Evolutionary conservation across 2,797 vertebrate genomes (phyloP).

Genomic region (Sandelia bainsii): DNA sequence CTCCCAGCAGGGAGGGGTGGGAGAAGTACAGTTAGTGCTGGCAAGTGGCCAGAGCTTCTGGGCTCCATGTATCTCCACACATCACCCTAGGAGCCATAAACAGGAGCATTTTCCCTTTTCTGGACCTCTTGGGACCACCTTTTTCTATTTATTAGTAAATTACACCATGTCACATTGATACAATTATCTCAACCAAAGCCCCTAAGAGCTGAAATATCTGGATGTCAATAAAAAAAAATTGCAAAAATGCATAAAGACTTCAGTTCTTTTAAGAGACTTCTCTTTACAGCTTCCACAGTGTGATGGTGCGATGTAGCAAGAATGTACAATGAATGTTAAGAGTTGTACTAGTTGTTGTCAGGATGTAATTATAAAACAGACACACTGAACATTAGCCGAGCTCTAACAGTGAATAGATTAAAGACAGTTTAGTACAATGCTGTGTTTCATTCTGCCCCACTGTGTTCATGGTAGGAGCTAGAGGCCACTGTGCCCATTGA

Average conservation of each 20-base stretch:
- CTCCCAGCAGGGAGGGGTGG: slow-evolving; percentile 87
- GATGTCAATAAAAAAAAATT: slow-evolving; percentile 60
- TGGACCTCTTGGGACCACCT: slow-evolving; percentile 60
- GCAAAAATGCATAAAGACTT: slow-evolving; percentile 6
- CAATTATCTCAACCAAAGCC: slow-evolving; percentile 28
- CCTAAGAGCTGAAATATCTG: slow-evolving; percentile 50
- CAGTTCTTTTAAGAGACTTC: slow-evolving; percentile 33
- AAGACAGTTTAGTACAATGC: slow-evolving; percentile 79
- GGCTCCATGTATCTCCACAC: slow-evolving; percentile 60
- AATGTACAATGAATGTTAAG: slow-evolving; percentile 59
- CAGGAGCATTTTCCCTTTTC: slow-evolving; percentile 71
- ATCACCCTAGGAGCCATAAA: slow-evolving; percentile 56
- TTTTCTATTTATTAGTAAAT: slow-evolving; percentile 85
- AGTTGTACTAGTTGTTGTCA: slow-evolving; percentile 73
- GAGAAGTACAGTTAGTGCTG: slow-evolving; percentile 91
- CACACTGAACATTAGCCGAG: slow-evolving; percentile 68
- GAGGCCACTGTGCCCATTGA: slow-evolving; percentile 78
- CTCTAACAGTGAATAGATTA: slow-evolving; percentile 77
- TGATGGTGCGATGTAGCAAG: slow-evolving; percentile 56
- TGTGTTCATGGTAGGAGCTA: slow-evolving; percentile 71
- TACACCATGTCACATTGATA: slow-evolving; percentile 80
- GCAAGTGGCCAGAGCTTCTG: slow-evolving; percentile 87
- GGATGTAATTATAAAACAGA: slow-evolving; percentile 79
- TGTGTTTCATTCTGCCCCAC: slow-evolving; percentile 70
- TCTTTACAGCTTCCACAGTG: slow-evolving; percentile 32